phyloP scores from a whole-genome alignment of 2,797 vertebrate genomes.

The Notamacropus eugenii region DNA sequence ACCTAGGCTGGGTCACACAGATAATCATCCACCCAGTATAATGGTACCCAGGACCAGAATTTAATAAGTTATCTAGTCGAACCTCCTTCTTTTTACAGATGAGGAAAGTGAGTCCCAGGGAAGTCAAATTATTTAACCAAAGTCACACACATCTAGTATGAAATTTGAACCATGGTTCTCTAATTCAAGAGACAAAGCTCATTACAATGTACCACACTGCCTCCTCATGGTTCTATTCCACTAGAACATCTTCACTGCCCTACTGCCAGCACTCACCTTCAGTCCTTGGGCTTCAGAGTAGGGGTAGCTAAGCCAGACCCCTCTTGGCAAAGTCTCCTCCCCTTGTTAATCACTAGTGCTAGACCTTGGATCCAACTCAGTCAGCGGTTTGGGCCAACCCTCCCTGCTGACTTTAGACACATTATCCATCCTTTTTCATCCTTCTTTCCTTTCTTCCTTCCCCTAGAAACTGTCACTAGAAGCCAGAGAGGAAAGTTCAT shows the following conservation, averaged over 20 bases:
- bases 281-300: neutral
- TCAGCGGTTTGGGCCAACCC: neutral
- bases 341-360: neutral
- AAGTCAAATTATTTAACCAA: neutral
- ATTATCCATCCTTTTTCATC: neutral
- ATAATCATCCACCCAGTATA: neutral
- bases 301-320: neutral
- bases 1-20: neutral
- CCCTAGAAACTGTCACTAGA: neutral
- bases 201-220: neutral
- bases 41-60: neutral
- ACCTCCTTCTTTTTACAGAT: neutral
- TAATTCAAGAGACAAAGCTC: neutral
- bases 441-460: neutral
- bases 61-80: neutral
- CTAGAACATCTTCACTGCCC: neutral
- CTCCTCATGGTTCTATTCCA: neutral
- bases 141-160: neutral
- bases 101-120: neutral
- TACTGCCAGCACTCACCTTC: neutral
- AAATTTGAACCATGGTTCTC: neutral
- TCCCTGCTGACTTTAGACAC: neutral
- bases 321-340: neutral
- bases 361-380: neutral
- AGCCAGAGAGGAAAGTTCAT: neutral